Evolutionary conservation across 2,113 vertebrate species (phyloP).

Genomic region (Psammodynastes pulverulentus): DNA sequence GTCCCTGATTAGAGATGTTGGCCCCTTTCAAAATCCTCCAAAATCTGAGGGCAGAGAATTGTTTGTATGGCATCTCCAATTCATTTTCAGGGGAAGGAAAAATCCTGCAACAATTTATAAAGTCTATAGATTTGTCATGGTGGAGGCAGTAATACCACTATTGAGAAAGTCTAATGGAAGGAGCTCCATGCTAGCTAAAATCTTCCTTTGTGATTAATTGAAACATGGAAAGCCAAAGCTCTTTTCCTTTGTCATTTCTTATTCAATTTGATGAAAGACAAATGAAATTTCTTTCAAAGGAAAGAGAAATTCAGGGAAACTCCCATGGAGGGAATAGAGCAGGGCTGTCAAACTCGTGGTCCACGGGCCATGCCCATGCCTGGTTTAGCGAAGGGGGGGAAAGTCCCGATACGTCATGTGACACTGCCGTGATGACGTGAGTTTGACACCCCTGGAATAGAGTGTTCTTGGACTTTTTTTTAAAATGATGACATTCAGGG

Average conservation of each 20-base stretch:
- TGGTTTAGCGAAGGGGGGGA: too few species aligned
- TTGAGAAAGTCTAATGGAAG: background rate
- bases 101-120: background rate
- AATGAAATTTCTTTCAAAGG: background rate
- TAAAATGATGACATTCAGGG: background rate
- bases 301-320: background rate
- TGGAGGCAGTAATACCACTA: background rate
- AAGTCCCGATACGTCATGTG: too few species aligned
- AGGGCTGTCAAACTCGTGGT: too few species aligned
- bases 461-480: background rate
- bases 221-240: background rate
- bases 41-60: background rate
- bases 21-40: background rate
- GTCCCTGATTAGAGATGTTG: background rate
- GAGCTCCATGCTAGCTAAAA: background rate
- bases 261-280: background rate
- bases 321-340: background rate
- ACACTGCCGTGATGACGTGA: too few species aligned
- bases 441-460: background rate
- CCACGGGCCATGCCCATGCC: too few species aligned
- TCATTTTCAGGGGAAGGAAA: background rate
- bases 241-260: background rate
- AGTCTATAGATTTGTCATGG: background rate
- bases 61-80: background rate
- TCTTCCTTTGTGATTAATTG: background rate